Base-by-base conservation (phyloP, 2,797 vertebrate species). In the Okamejei kenojei region DNA sequence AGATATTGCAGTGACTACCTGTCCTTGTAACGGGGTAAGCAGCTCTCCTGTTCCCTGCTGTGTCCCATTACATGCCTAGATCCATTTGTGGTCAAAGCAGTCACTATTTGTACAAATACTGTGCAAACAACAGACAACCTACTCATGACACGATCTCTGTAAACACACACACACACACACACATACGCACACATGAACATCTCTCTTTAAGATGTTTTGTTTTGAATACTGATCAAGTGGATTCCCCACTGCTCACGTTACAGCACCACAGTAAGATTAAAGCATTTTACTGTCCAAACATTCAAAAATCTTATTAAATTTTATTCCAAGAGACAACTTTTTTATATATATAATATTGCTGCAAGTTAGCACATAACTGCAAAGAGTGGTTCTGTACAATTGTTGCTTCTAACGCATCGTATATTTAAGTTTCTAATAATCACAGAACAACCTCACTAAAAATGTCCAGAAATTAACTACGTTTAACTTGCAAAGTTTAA, bases 201-300 rank as follows among this genome's bases (percentile, higher is more conserved):
- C 81, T 23, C 7, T 74, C 80, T n/a, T 61, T 2, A 26, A 86
- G 65, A 86, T 86, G 80, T 84, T 86, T 88, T 23, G 23, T 68
- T 54, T 73, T 54, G 79, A 84, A 93, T 61, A 74, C 81, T 61
- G 93, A 84, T 74, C 78, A 80, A 93, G 58, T 86, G 93, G 93
- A 58, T 91, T 17, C 65, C 19, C 6, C 76, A 73, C 78, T 11
- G 93, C 23, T 78, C 29, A 45, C 0, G 15, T 80, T 63, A 32
- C 73, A 1, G 68, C 86, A 35, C 58, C 32, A 29, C 93, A 93
- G 84, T 68, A 1, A 0, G 79, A 65, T 17, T 10, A 65, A 35
- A 77, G 1, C 68, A 0, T 63, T 32, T 6, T 4, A 78, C 90
- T 32, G 73, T 73, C 1, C 68, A 94, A 88, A 88, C 0, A 0